These are phyloP conservation scores for Tichodroma muraria DNA, from an alignment of 2,113 vertebrate species.

Conservation along the genomic window DNA sequence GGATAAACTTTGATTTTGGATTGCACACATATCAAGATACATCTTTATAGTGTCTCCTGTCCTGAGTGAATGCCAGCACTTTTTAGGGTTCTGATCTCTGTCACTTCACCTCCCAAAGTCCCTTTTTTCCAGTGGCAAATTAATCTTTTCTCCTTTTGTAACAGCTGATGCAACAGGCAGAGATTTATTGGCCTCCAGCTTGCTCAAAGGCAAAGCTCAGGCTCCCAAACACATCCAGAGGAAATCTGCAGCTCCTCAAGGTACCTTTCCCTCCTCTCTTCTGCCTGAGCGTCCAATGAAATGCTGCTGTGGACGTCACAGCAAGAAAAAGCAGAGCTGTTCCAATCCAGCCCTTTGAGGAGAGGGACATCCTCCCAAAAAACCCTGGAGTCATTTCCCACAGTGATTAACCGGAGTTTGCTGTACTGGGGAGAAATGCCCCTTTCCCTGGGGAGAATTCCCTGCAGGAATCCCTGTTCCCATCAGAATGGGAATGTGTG, in stretches of 20 bases:
- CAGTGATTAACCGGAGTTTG: background rate
- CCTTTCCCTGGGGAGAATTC: background rate
- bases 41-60: background rate
- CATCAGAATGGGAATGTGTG: accelerated
- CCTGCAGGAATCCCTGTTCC: background rate
- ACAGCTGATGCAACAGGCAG: background rate
- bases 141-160: background rate
- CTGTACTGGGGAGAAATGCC: background rate
- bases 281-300: background rate
- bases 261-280: background rate
- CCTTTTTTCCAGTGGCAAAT: background rate
- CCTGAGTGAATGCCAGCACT: background rate
- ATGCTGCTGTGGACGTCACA: background rate
- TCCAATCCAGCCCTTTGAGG: background rate
- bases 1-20: background rate
- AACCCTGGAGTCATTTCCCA: background rate
- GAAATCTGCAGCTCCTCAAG: background rate
- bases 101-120: background rate
- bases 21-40: background rate
- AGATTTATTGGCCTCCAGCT: background rate
- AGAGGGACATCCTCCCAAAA: background rate
- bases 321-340: background rate
- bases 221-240: background rate
- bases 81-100: background rate
- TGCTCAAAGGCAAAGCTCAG: background rate